phyloP scores from a whole-genome alignment of 2,113 vertebrate species.

The Microcebus tavaratra region DNA sequence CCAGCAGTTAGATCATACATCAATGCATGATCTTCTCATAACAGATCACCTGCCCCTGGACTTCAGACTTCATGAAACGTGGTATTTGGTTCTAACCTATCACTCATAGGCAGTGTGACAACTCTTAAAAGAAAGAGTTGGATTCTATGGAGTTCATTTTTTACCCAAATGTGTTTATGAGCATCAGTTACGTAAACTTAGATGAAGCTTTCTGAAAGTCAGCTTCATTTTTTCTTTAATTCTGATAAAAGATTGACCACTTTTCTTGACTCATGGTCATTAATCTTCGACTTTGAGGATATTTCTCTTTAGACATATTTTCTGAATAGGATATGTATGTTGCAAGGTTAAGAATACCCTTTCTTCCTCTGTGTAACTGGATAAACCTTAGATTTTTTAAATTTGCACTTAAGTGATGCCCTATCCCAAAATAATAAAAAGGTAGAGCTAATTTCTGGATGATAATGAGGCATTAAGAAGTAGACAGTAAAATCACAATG shows the following conservation, averaged over 20 bases:
- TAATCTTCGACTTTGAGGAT: background rate
- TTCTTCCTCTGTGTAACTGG: background rate
- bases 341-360: conserved; percentile 21
- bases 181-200: conserved; percentile 31
- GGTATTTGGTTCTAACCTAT: background rate
- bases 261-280: conserved; percentile 18
- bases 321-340: background rate
- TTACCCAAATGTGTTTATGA: background rate
- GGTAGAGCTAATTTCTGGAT: background rate
- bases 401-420: background rate
- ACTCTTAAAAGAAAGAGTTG: conserved; percentile 8
- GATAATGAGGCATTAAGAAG: background rate
- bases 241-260: conserved; percentile 31
- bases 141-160: background rate
- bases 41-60: background rate
- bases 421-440: background rate
- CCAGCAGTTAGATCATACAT: background rate
- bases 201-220: conserved; percentile 45
- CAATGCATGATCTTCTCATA: background rate
- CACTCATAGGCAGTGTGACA: background rate
- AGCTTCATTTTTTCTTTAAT: conserved; percentile 36
- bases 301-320: conserved; percentile 38
- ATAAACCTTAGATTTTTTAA: background rate
- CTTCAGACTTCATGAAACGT: background rate
- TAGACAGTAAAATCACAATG: background rate